Base-by-base conservation (phyloP, 2,113 vertebrate genomes). In the Antennarius striatus region DNA sequence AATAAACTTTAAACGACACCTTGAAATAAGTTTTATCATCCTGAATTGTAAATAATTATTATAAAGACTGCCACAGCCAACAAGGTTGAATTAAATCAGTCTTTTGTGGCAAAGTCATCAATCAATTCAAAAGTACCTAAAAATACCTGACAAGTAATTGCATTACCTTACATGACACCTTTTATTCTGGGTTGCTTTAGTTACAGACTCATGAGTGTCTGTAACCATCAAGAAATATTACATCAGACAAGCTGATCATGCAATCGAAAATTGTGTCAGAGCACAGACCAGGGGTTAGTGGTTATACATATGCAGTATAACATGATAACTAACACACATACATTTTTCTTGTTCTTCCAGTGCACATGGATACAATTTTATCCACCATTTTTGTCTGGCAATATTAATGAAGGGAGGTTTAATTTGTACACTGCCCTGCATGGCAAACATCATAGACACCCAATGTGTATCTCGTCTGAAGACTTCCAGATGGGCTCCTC, bases 401-500 rank as follows among this genome's bases (percentile, higher is more conserved):
- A 32, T 76, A 75, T 68, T 84, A 77, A 83, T 63, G 74, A 85
- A 9, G 70, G 71, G 70, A 71, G 80, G 66, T 39, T 80, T 16
- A 32, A 66, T 56, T 59, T 68, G 56, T 67, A 69, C 58, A 30
- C 48, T 59, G 73, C 56, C 28, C 48, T 56, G 61, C 73, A 58
- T 76, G 73, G 68, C 73, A 85, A 68, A 77, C 83, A 58, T 68
- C 43, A 29, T 73, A 62, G 73, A 78, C 72, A 69, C 59, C 48
- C 47, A 14, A 74, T 76, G 68, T 77, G 80, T 71, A 49, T 74
- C 73, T 79, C 67, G 58, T 76, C 63, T 87, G 86, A 90, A 87
- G 83, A 84, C 69, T 86, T 90, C 85, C 87, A 90, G 88, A 88
- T 91, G 89, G 69, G n/a, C 70, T 71, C 51, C 36, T n/a, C 29